Conservation (phyloP, 2,888 invertebrate species). For the Oscheius myriophilus region DNA sequence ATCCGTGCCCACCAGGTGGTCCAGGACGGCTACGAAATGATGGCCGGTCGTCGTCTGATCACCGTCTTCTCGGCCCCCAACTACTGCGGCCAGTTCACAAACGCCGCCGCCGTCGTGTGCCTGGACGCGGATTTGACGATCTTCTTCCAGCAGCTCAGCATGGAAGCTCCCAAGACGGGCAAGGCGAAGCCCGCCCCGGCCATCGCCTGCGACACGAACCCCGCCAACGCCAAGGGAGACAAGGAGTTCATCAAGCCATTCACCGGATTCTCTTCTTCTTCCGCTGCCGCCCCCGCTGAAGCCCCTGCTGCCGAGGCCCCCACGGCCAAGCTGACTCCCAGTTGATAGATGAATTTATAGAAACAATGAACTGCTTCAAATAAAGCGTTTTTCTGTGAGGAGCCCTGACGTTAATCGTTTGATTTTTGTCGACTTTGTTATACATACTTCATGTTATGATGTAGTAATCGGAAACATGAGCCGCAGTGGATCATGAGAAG, state of each 20-base stretch:
- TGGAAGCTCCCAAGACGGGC: neutral
- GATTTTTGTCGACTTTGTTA: no score
- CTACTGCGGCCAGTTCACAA: constrained; percentile 61
- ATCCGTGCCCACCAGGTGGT: constrained; percentile 66
- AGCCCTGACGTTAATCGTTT: no score
- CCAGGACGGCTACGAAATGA: constrained; percentile 65
- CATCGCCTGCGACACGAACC: constrained; percentile 34
- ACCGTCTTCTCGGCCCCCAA: constrained; percentile 67
- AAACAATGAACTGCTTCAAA: no score
- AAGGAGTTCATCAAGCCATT: constrained; percentile 45
- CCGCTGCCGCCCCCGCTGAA: neutral
- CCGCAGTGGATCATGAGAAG: no score
- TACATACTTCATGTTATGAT: no score
- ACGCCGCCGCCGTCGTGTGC: constrained; percentile 64
- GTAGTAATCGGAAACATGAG: no score
- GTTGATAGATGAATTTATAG: no score
- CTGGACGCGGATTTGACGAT: constrained; percentile 58
- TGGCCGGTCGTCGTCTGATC: constrained; percentile 61
- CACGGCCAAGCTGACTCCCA: no score
- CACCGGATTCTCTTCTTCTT: neutral
- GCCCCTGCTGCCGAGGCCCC: neutral
- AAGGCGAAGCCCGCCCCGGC: constrained; percentile 33
- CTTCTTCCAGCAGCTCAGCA: constrained; percentile 26
- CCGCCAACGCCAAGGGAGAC: constrained; percentile 37
- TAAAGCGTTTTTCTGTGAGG: no score